Percentiles rank a stretch among this genome's conserved stretches.
These are phyloP conservation scores for Hirtodrosophila duncani DNA, from an alignment of 2,888 invertebrate genomes.

Conservation along the genomic window DNA sequence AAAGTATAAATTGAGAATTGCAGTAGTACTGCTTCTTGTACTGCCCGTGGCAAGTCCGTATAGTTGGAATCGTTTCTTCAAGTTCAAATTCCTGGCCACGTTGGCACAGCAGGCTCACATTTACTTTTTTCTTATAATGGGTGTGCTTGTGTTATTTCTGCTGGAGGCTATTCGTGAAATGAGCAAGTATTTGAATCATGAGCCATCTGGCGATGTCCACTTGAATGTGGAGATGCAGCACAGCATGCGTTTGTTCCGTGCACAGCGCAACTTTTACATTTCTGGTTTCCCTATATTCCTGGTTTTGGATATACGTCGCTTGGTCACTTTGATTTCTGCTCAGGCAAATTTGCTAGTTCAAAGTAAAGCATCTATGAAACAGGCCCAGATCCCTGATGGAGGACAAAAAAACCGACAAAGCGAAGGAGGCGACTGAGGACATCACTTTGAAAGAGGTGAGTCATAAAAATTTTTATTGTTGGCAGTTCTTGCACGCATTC, in stretches of 20 bases:
- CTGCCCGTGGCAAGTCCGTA: conserved; percentile 92
- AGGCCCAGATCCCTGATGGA: conserved; percentile 85
- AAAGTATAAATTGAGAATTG: too few species aligned
- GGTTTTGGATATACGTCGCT: conserved; percentile 91
- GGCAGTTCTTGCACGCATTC: conserved; percentile 41
- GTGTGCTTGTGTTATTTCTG: conserved; percentile 91
- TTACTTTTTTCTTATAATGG: conserved; percentile 91
- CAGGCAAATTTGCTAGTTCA: conserved; percentile 92
- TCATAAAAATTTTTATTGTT: conserved; percentile 11
- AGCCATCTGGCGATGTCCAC: conserved; percentile 73
- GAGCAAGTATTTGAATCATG: conserved; percentile 87
- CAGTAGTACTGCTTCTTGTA: conserved; percentile 89
- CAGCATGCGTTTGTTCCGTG: conserved; percentile 96
- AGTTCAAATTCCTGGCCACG: conserved; percentile 89
- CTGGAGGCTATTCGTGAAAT: conserved; percentile 97
- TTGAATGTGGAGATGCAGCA: conserved; percentile 95
- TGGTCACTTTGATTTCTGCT: conserved; percentile 90
- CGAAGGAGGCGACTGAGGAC: conserved; percentile 76
- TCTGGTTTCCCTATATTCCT: conserved; percentile 98
- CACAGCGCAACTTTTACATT: conserved; percentile 99
- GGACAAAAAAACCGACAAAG: conserved; percentile 79
- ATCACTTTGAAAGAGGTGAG: conserved; percentile 75
- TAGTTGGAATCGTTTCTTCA: conserved; percentile 94
- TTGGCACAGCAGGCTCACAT: conserved; percentile 87
- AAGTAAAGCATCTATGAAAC: conserved; percentile 94